phyloP scores from a whole-genome alignment of 2,113 vertebrate genomes.

The Leptodactylus fuscus region DNA sequence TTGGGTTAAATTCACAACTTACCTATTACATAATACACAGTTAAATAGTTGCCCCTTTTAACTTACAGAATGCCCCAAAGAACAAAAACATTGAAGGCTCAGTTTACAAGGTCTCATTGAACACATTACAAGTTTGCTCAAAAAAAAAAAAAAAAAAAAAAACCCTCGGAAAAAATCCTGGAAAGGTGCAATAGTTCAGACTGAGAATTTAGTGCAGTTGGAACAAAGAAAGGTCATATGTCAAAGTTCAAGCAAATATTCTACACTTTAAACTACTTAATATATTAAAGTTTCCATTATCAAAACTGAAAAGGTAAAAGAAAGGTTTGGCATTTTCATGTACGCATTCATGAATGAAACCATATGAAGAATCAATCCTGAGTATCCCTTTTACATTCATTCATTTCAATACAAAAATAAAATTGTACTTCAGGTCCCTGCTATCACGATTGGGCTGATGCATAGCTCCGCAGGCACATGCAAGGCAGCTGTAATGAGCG shows the following conservation, averaged over 20 bases:
- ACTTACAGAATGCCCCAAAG: slow-evolving; percentile 6
- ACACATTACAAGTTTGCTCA: too few species aligned
- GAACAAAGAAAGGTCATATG: too few species aligned
- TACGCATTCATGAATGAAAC: slow-evolving; percentile 75
- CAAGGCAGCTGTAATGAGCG: neutral
- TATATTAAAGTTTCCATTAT: too few species aligned
- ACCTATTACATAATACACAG: neutral
- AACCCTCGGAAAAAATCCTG: too few species aligned
- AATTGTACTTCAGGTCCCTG: slow-evolving; percentile 74
- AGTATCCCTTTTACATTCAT: slow-evolving; percentile 89
- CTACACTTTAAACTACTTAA: too few species aligned
- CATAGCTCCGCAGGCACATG: neutral
- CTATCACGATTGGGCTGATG: slow-evolving; percentile 63
- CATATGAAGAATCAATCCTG: too few species aligned
- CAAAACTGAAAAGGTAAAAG: slow-evolving; percentile 69
- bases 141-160: too few species aligned
- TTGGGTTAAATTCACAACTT: neutral
- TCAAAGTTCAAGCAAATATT: too few species aligned
- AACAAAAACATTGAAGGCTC: neutral
- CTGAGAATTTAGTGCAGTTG: too few species aligned
- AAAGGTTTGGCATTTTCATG: slow-evolving; percentile 65
- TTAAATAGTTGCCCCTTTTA: neutral
- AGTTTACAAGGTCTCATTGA: too few species aligned
- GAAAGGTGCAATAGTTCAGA: too few species aligned
- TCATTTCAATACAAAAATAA: slow-evolving; percentile 86